Evolutionary conservation across 2,797 vertebrate species (phyloP), one percentile per base, ranked within the genome.

Genomic region (Gymnoscopelus microlampas): DNA sequence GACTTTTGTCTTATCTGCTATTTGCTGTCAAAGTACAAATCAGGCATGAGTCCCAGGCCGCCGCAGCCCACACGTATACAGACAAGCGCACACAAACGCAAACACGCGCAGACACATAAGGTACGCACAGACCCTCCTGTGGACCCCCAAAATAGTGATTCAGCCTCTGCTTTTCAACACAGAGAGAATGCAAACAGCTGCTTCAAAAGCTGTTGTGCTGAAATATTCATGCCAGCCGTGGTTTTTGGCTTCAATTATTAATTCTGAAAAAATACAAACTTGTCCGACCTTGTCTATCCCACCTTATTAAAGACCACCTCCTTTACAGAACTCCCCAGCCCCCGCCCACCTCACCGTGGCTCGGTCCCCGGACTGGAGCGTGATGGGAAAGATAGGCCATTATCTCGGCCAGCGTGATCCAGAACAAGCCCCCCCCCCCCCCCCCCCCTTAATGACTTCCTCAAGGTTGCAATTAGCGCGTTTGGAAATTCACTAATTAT

Each of bases 401-500:
- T 83, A 83, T 83, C 70, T 71, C 57, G 71, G 67, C 29, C 15
- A 64, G 70, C 74, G 61, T 65, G 75, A 71, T 56, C 68, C 71
- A 55, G 76, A 85, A 80, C 77, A 79, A 73, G 70, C 60, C 62
- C 15, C 15, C 60, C 26, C 19, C 68, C 63, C 69, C 78, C n/a
- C n/a, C 14, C 58, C 26, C 19, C 70, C 63, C 73, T 81, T 88
- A 87, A 87, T 89, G 87, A 88, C 77, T 88, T 88, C 85, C 83
- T 86, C 83, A 85, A 87, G 85, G 82, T 86, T 88, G 83, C 86
- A 87, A 89, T 88, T 87, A 88, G 66, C 58, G 66, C 76, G 70
- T 85, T 80, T 83, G 83, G 76, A 87, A 85, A 87, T 79, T 75
- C 64, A 71, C 81, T 86, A 86, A 88, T 86, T 81, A 82, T 79